Evolutionary conservation across 2,888 invertebrate genomes (phyloP), one percentile per base, ranked within the genome.

Genomic region (Apoderus coryli): DNA sequence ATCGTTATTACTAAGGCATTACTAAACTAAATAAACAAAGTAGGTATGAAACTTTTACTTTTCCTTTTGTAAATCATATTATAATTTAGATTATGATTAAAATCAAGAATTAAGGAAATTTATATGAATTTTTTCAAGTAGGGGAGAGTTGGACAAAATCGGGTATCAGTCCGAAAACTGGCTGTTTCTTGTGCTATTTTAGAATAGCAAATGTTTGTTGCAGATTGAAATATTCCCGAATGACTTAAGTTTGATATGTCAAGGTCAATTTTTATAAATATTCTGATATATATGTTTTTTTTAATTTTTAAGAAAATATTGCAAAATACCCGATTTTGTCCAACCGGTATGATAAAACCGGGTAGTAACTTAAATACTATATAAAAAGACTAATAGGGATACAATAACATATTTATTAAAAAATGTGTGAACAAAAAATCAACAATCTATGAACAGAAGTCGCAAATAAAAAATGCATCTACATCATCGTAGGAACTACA

Each of bases 101-200:
- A n/a, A n/a, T n/a, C n/a, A n/a, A n/a, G n/a, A n/a, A n/a, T n/a
- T n/a, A n/a, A n/a, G n/a, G n/a, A n/a, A n/a, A n/a, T n/a, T n/a
- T n/a, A n/a, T n/a, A n/a, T n/a, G n/a, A n/a, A n/a, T n/a, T n/a
- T n/a, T n/a, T n/a, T n/a, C n/a, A n/a, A n/a, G 19, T 19, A 19
- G 19, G 19, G 19, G 19, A 19, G n/a, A 19, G 19, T 19, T n/a
- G 19, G 19, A 19, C 19, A 19, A 19, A 19, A 19, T n/a, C 19
- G 19, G 19, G 19, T 7, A n/a, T n/a, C n/a, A n/a, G n/a, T n/a
- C n/a, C n/a, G n/a, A n/a, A n/a, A n/a, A n/a, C n/a, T n/a, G n/a
- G n/a, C n/a, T n/a, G n/a, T n/a, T n/a, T n/a, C n/a, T n/a, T n/a
- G n/a, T n/a, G n/a, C n/a, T n/a, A n/a, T n/a, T n/a, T n/a, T n/a